A percentile compares a stretch with the other conserved stretches of the same genome.
Conservation (phyloP, 1,140 invertebrate genomes). For the Batillaria attramentaria region DNA sequence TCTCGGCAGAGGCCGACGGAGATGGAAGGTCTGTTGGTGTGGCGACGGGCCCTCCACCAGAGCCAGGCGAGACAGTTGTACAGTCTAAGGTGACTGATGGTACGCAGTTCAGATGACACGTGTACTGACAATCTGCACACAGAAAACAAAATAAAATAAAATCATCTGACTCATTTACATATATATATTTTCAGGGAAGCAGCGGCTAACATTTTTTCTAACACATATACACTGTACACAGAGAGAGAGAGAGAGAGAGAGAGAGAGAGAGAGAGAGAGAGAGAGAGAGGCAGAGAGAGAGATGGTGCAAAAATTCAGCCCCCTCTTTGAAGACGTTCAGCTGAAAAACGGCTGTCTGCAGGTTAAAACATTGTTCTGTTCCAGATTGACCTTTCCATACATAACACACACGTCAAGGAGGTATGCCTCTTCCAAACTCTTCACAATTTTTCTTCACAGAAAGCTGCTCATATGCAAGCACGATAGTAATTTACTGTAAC, state of each 20-base stretch:
- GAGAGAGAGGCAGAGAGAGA: conserved; percentile 15
- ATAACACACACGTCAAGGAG: too few species aligned
- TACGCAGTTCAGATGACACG: conserved; percentile 74
- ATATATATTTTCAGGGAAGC: neutral
- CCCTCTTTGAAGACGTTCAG: too few species aligned
- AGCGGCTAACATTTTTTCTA: neutral
- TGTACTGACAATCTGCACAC: conserved; percentile 74
- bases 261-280: conserved; percentile 26
- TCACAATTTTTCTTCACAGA: too few species aligned
- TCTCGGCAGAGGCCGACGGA: conserved; percentile 46
- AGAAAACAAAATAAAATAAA: neutral
- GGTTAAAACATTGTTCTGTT: too few species aligned
- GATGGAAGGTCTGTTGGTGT: conserved; percentile 39
- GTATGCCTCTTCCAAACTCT: too few species aligned
- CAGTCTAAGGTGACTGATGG: conserved; percentile 74
- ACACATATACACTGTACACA: neutral
- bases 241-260: conserved; percentile 26
- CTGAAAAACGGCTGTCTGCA: too few species aligned
- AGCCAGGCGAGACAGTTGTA: conserved; percentile 53
- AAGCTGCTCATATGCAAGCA: too few species aligned
- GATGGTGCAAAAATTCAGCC: too few species aligned
- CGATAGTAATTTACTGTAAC: too few species aligned
- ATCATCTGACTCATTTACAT: neutral
- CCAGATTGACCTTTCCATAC: too few species aligned
- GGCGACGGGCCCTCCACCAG: conserved; percentile 10